Conservation (phyloP, 2,113 vertebrate species). For the Prietella phreatophila region DNA sequence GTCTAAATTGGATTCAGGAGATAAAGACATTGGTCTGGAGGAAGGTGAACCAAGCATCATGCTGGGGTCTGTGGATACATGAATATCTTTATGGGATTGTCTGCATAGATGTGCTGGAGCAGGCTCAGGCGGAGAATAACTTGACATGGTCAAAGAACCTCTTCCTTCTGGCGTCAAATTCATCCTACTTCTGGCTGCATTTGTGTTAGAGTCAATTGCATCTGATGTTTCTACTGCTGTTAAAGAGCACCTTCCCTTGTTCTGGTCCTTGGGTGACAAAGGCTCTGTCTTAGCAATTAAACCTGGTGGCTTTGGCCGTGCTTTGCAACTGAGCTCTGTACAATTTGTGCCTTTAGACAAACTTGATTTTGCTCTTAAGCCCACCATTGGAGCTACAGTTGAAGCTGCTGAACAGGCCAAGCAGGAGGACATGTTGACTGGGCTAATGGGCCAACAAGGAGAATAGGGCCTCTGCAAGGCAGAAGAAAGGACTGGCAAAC, state of each 20-base stretch:
- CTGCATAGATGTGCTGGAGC: background rate
- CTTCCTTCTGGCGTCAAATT: background rate
- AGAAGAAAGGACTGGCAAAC: slow-evolving; percentile 70
- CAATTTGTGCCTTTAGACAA: slow-evolving; percentile 58
- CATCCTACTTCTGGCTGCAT: slow-evolving; percentile 42
- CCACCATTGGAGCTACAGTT: slow-evolving; percentile 73
- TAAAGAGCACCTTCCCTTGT: slow-evolving; percentile 6
- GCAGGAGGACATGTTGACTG: slow-evolving; percentile 68
- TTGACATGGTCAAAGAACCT: background rate
- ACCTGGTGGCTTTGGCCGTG: slow-evolving; percentile 10
- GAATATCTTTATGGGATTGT: slow-evolving; percentile 15
- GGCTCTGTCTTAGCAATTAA: slow-evolving; percentile 27
- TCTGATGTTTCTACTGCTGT: slow-evolving; percentile 36
- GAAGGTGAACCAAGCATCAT: slow-evolving; percentile 51
- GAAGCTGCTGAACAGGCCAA: slow-evolving; percentile 73
- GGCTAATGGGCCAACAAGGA: slow-evolving; percentile 73
- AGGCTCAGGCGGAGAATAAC: slow-evolving; percentile 49
- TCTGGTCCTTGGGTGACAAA: slow-evolving; percentile 21
- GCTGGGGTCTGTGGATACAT: slow-evolving; percentile 34
- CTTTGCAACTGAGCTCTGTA: slow-evolving; percentile 46
- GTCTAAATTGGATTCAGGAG: slow-evolving; percentile 40
- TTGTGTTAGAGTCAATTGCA: slow-evolving; percentile 8
- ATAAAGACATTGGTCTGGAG: slow-evolving; percentile 36
- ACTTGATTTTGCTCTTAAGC: slow-evolving; percentile 68
- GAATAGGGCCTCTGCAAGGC: slow-evolving; percentile 69